Evolutionary conservation across 2,888 invertebrate species (phyloP), one percentile per base, ranked within the genome.

Genomic region (Cacoxenus indagator): DNA sequence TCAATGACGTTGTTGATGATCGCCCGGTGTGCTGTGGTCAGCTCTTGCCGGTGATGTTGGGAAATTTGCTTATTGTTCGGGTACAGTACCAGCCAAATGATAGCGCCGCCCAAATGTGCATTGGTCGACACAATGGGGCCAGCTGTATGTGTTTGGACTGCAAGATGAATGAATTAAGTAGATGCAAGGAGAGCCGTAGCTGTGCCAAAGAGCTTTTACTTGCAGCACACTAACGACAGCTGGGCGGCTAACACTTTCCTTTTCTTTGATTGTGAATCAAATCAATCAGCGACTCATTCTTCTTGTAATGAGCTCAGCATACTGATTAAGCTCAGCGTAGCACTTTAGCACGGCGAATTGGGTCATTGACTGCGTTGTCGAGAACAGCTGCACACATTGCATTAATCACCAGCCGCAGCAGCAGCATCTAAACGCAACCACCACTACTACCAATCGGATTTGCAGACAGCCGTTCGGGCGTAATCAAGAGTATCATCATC

Each of bases 1-100:
- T 17, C 48, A 48, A 48, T 48, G 48, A 17, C 22, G 55, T 9
- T 6, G 27, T 55, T 11, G 55, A 27, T 64, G 51, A 69, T 65
- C 74, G 83, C 83, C 80, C 83, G 80, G 83, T 83, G 83, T 78
- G 77, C 65, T 82, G 83, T 67, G 80, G 80, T 80, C 73, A 78
- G 74, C 65, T 67, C 68, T 78, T 76, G 80, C 81, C 72, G 82
- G 70, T 71, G n/a, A 72, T 78, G 74, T 83, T 82, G 76, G 71
- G 80, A 80, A 80, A 80, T 80, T 80, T 80, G 81, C 64, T 80
- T 83, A 83, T 80, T 80, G 83, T 80, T 71, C 19, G 11, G n/a
- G 6, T 4, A 64, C 66, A 72, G 73, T 67, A 70, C 69, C 72
- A 72, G 72, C 45, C 68, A 22, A 24, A 14, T 27, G 27, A 22